phyloP scores from a whole-genome alignment of 2,113 vertebrate species.

The Dicerorhinus sumatrensis region DNA sequence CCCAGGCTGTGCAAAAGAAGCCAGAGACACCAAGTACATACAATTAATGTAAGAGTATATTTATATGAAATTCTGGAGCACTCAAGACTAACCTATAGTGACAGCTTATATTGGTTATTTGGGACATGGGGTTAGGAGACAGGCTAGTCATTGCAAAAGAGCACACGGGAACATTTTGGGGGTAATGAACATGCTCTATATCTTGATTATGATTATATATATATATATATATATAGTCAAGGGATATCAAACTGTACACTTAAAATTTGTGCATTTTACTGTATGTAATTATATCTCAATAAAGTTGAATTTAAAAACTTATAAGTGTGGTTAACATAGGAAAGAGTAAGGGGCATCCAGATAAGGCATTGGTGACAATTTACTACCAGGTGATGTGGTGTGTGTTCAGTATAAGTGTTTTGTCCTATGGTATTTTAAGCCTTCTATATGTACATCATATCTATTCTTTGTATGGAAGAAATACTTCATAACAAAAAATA shows the following conservation, averaged over 20 bases:
- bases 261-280: not conserved
- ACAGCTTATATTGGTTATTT: not conserved
- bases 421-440: not conserved
- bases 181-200: not conserved
- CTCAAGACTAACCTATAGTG: not conserved
- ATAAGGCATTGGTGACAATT: not conserved
- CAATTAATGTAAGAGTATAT: not conserved
- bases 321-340: not conserved
- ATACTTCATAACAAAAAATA: conserved; percentile 21
- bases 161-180: not conserved
- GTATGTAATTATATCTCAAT: not conserved
- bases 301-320: not conserved
- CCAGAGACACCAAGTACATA: not conserved
- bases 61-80: not conserved
- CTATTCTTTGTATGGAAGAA: not conserved
- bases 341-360: not conserved
- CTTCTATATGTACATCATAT: not conserved
- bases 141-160: not conserved
- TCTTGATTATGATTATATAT: not conserved
- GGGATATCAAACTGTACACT: not conserved
- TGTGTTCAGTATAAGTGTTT: not conserved
- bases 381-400: not conserved
- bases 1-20: not conserved
- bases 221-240: not conserved
- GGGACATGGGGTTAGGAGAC: not conserved